Conservation (phyloP, 1,140 invertebrate species). For the Steinernema feltiae region DNA sequence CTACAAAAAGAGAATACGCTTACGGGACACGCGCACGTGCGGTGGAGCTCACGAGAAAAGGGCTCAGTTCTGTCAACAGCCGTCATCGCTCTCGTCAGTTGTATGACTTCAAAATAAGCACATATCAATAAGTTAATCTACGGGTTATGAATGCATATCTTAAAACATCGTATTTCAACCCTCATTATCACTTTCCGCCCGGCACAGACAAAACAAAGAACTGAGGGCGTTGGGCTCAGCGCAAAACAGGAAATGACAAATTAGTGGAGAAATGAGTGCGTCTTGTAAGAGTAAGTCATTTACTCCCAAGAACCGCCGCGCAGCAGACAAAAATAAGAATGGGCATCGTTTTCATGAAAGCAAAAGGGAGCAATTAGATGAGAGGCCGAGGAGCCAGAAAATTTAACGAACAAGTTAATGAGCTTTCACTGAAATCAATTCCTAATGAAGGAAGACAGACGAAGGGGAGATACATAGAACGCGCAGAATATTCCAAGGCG, state of each 20-base stretch:
- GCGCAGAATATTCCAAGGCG: background rate
- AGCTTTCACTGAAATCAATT: slow-evolving; percentile 8
- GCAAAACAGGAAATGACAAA: background rate
- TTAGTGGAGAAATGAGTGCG: background rate
- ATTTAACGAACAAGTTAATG: background rate
- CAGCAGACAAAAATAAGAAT: background rate
- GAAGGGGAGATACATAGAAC: background rate
- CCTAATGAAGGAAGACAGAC: background rate
- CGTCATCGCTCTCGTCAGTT: background rate
- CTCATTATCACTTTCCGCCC: too few species aligned
- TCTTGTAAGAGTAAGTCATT: background rate
- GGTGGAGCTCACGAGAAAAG: background rate
- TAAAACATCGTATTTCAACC: too few species aligned
- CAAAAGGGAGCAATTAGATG: slow-evolving; percentile 4
- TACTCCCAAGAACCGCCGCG: background rate
- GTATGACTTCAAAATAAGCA: background rate
- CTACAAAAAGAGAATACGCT: background rate
- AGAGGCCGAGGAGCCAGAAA: background rate
- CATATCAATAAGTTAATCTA: background rate
- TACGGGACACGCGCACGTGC: background rate
- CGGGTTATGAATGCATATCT: background rate
- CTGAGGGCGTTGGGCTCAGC: background rate
- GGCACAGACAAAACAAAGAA: background rate
- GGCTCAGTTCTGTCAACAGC: background rate
- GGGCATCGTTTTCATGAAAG: background rate